Conservation (phyloP, 2,113 vertebrate species). For the Notothenia rossii region DNA sequence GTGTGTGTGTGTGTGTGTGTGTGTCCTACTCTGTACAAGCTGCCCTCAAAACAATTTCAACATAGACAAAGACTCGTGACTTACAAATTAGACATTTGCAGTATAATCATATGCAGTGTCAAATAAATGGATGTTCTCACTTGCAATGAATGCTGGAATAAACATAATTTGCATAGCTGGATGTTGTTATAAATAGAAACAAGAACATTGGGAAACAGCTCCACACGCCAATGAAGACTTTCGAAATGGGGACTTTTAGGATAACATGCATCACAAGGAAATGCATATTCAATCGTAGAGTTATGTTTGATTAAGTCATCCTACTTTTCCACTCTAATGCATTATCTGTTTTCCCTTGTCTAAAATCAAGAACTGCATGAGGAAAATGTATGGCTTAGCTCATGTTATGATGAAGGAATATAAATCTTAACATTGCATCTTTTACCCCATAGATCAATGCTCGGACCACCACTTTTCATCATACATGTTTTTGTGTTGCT, state of each 20-base stretch:
- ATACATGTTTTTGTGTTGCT: no score
- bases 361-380: no score
- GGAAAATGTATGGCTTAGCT: no score
- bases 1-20: no score
- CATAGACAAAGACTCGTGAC: neutral
- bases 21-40: neutral
- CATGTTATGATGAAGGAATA: no score
- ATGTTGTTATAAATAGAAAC: constrained; percentile 4
- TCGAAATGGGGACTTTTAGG: neutral
- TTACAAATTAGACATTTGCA: neutral
- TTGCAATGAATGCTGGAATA: neutral
- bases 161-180: constrained; percentile 18
- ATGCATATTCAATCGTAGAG: neutral
- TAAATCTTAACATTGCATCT: no score
- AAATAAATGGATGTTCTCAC: neutral
- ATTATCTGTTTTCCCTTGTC: no score
- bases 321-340: no score
- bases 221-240: neutral
- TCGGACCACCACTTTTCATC: no score
- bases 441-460: no score
- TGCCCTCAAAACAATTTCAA: neutral
- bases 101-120: neutral
- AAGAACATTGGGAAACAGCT: neutral
- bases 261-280: no score
- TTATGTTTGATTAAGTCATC: no score